phyloP scores from a whole-genome alignment of 2,888 invertebrate genomes.

The Galeopsomyia nigrocyanea region DNA sequence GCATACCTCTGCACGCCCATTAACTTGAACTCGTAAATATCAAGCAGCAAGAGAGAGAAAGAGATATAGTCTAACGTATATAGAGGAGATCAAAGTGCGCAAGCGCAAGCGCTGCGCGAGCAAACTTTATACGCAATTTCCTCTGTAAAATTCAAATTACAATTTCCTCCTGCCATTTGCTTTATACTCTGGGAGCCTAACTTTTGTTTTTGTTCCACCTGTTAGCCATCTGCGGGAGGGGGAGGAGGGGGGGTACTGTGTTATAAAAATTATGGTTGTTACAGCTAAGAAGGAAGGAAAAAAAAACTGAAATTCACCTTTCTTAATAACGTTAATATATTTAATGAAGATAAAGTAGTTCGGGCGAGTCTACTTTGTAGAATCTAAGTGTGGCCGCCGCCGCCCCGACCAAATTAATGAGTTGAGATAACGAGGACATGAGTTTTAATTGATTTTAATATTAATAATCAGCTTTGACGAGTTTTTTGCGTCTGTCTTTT shows the following conservation, averaged over 20 bases:
- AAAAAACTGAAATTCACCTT: conserved; percentile 8
- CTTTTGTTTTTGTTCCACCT: background rate
- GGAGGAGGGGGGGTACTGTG: no score
- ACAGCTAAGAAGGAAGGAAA: background rate
- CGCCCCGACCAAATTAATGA: no score
- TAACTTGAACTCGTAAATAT: conserved; percentile 34
- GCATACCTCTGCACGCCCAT: conserved; percentile 24
- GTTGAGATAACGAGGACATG: no score
- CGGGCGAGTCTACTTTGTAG: no score
- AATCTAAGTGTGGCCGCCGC: no score
- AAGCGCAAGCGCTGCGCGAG: conserved; percentile 2
- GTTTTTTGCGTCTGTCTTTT: no score
- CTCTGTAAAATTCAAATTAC: conserved; percentile 43
- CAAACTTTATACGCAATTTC: conserved; percentile 35
- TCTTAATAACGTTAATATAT: background rate
- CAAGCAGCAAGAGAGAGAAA: conserved; percentile 1
- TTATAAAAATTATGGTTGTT: no score
- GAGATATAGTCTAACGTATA: background rate
- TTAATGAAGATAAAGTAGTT: no score
- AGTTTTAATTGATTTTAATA: no score
- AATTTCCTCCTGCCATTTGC: conserved; percentile 42
- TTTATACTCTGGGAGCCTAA: conserved; percentile 19
- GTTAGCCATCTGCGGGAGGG: background rate
- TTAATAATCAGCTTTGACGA: no score
- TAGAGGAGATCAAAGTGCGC: conserved; percentile 24